Conservation (phyloP, 2,888 invertebrate species). For the Papilio gigon region DNA sequence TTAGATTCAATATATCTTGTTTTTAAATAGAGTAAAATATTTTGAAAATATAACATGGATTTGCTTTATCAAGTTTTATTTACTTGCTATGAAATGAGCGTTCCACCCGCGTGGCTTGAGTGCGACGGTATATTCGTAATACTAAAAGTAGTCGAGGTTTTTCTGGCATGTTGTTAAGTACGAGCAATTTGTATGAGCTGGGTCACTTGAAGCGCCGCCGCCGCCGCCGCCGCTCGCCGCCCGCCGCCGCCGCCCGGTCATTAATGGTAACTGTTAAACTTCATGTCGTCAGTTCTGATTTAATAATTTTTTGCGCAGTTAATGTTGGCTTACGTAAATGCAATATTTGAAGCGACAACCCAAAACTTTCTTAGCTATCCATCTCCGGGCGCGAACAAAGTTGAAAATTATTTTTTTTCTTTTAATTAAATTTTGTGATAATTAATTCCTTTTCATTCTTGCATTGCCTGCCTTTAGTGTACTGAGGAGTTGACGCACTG, state of each 20-base stretch:
- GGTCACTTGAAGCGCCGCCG: conserved; percentile 3
- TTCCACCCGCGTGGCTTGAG: neutral
- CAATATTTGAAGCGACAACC: neutral
- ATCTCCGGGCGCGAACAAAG: neutral
- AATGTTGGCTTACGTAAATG: neutral
- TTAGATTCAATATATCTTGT: neutral
- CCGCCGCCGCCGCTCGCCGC: neutral
- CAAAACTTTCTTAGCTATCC: neutral
- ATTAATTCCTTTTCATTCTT: too few species aligned
- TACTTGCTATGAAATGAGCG: neutral
- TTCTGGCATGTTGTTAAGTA: neutral
- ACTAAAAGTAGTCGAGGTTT: neutral
- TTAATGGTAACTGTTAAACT: conserved; percentile 19
- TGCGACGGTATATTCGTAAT: neutral
- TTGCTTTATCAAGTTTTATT: neutral
- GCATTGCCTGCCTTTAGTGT: too few species aligned
- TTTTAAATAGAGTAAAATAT: too few species aligned
- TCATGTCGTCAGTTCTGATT: neutral
- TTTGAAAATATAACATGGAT: too few species aligned
- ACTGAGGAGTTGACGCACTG: too few species aligned
- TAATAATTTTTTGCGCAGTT: conserved; percentile 2
- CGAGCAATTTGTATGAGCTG: conserved; percentile 1
- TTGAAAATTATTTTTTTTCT: neutral
- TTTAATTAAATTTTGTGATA: neutral
- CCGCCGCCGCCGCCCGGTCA: neutral